A percentile compares a stretch with the other conserved stretches of the same genome.
phyloP scores from a whole-genome alignment of 2,797 vertebrate species.

The Brachymystax lenok region DNA sequence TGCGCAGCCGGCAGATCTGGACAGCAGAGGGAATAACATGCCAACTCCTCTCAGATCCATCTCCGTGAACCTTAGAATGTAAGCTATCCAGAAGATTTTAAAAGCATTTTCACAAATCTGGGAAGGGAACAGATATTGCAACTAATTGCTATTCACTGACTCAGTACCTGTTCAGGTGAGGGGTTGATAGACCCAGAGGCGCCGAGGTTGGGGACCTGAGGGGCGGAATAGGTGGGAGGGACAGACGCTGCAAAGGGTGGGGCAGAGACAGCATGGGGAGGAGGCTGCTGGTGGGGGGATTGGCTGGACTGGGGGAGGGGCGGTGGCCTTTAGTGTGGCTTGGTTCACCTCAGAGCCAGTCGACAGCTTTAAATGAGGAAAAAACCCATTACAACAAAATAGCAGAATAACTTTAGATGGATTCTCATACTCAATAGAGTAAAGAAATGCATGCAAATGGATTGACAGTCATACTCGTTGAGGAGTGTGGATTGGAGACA shows the following conservation, averaged over 20 bases:
- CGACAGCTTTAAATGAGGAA: constrained; percentile 57
- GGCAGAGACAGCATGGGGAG: constrained; percentile 60
- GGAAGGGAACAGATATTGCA: not conserved
- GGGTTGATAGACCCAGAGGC: constrained; percentile 88
- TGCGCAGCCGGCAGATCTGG: constrained; percentile 91
- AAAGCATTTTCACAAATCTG: not conserved
- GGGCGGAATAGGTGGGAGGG: constrained; percentile 71
- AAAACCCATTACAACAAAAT: not conserved
- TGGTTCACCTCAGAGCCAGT: constrained; percentile 88
- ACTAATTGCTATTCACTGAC: not conserved
- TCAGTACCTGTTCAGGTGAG: constrained; percentile 90
- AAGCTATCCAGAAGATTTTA: not conserved
- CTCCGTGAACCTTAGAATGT: not conserved
- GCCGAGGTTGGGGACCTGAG: constrained; percentile 81
- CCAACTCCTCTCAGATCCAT: constrained; percentile 5
- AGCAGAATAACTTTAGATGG: constrained; percentile 43
- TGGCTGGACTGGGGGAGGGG: constrained; percentile 75
- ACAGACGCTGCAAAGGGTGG: constrained; percentile 63
- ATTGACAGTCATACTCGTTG: constrained; percentile 79
- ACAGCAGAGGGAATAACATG: not conserved
- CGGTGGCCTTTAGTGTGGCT: constrained; percentile 74
- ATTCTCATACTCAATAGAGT: not conserved
- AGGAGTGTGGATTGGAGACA: constrained; percentile 97
- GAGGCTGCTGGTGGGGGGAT: constrained; percentile 61
- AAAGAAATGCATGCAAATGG: not conserved